Evolutionary conservation across 2,113 vertebrate species (phyloP), one percentile per base, ranked within the genome.

Genomic region (Podocnemis expansa): DNA sequence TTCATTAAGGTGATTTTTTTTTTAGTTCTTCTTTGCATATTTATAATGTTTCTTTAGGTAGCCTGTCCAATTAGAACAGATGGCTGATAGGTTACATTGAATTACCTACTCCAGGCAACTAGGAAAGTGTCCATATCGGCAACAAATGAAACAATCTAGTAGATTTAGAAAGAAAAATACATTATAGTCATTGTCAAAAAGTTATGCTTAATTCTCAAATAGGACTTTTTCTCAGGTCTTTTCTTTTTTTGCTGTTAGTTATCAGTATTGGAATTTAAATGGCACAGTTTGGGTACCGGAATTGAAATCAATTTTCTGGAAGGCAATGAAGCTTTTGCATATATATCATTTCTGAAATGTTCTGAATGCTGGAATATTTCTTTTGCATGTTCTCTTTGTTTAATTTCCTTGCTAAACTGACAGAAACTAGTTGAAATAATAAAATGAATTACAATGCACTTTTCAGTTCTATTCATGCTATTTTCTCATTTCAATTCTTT

Each of bases 401-500:
- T 97, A 96, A 97, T 97, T 97, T 93, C 90, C 84, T 90, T 94
- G 95, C 95, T 95, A 93, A 95, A 91, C 82, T 94, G 85, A 96
- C 95, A 96, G 63, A 89, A 95, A 83, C 45, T 5, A 87, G 94
- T 96, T 97, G 96, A 94, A 97, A 97, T 97, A 96, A 96, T 87
- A 90, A 97, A 97, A 96, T 10, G 88, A 92, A 70, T 70, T 75
- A 90, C 91, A 91, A 70, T 92, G 92, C 85, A 54, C 56, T 8
- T 16, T 91, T 92, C 93, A 93, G 93, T 94, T 96, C 96, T 96
- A 97, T 97, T 96, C 89, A 93, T 81, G 93, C 95, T 75, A 85
- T 85, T 96, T 96, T 97, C 97, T 98, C 96, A 97, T 98, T 97
- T 97, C 93, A 97, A 96, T 95, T 95, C 96, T 94, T 97, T 96